Base-by-base conservation (phyloP, 2,888 invertebrate genomes). In the Stenurella melanura region DNA sequence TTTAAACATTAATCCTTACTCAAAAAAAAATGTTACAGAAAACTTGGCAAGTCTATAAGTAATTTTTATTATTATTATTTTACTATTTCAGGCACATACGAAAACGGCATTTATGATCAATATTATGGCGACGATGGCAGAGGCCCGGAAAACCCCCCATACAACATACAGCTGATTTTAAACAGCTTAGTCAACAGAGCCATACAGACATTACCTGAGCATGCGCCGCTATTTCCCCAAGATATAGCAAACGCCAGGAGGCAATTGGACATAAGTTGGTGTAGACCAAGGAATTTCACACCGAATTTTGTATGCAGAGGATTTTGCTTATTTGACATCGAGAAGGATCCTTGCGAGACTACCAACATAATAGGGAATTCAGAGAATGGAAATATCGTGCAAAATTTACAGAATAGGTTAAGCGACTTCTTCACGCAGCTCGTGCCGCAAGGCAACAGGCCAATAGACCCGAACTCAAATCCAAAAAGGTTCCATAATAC, bases 291-390 rank as follows among this genome's bases (percentile, higher is more conserved):
- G 2, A 50, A 70, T 21, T 64, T 60, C 26, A 73, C 57, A 11
- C 70, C 73, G 21, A 34, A 71, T 10, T 75, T 78, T 18, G 72
- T 74, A 21, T 84, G 85, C 30, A 70, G 73, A 12, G 74, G 78
- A 19, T 81, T 82, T 30, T 88, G 88, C 68, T 80, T 89, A 17
- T 89, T 88, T 73, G 87, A 89, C 73, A 76, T 89, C 1, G 56
- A 78, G 11, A 74, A 81, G 9, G 89, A 89, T 80, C 89, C 88
- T 6, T 88, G 88, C 72, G 89, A 89, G 79, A 87, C 86, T 7
- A 83, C 73, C 26, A 88, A 89, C 80, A 70, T 88, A 61, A 80
- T 85, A 0, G 54, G 74, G 0, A 73, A 83, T 15, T 56, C 69
- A 17, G 78, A 82, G 10, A 66, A 80, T 7, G 38, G 54, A 57